Conservation (phyloP, 2,113 vertebrate species). For the Aspidoscelis tigris region DNA sequence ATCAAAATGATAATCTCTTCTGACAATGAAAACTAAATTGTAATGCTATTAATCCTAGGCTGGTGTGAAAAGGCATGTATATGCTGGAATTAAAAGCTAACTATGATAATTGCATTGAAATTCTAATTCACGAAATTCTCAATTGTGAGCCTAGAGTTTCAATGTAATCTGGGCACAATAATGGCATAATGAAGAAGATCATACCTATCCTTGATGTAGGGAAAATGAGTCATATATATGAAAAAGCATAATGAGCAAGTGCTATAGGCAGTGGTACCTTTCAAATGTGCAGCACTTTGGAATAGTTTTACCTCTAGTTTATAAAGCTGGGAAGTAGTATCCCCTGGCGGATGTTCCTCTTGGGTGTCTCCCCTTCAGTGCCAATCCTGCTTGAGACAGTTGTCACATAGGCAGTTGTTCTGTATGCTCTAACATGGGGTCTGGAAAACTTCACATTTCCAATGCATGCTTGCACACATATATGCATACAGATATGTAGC, state of each 20-base stretch:
- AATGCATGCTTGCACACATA: no score
- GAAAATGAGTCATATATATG: background rate
- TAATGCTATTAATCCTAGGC: background rate
- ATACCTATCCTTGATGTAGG: background rate
- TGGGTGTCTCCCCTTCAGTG: no score
- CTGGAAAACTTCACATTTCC: no score
- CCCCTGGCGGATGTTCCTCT: background rate
- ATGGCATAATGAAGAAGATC: background rate
- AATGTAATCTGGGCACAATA: background rate
- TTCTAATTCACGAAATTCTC: slow-evolving; percentile 29
- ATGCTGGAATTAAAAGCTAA: slow-evolving; percentile 29
- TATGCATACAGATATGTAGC: no score
- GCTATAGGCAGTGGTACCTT: no score
- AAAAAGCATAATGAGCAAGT: background rate
- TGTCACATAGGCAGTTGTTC: no score
- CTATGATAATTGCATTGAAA: background rate
- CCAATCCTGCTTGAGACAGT: no score
- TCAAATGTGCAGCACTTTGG: background rate
- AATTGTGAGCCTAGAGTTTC: background rate
- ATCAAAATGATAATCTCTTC: slow-evolving; percentile 30
- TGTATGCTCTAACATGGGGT: no score
- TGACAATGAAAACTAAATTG: slow-evolving; percentile 29
- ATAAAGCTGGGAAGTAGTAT: background rate
- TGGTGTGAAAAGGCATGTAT: slow-evolving; percentile 11
- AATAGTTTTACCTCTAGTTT: background rate